These are phyloP conservation scores for Botia kubotai DNA, from an alignment of 2,797 vertebrate species.

Conservation along the genomic window DNA sequence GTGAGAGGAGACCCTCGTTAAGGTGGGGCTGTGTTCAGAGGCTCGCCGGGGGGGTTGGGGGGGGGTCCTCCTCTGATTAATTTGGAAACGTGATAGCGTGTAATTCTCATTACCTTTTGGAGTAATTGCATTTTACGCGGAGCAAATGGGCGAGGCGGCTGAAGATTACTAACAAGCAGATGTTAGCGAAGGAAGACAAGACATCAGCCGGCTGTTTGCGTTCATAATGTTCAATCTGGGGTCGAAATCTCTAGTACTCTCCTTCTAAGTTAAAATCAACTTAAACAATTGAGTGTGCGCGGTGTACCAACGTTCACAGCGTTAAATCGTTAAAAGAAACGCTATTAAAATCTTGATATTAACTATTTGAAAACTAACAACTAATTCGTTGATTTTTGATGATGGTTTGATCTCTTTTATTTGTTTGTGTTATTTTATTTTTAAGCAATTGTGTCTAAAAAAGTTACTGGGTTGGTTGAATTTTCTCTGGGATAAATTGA, in stretches of 20 bases:
- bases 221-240: conserved; percentile 40
- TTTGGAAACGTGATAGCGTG: conserved; percentile 69
- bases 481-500: neutral
- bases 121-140: conserved; percentile 66
- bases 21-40: conserved; percentile 50
- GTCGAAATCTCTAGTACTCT: conserved; percentile 18
- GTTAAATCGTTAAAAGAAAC: neutral
- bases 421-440: neutral
- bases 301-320: neutral
- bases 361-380: neutral
- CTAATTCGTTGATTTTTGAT: neutral
- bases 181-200: conserved; percentile 63
- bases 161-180: conserved; percentile 64
- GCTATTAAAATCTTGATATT: neutral
- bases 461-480: neutral
- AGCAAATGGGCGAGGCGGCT: conserved; percentile 60
- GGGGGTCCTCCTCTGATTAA: conserved; percentile 61
- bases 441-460: neutral
- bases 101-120: conserved; percentile 67
- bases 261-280: neutral
- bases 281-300: neutral
- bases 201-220: conserved; percentile 49
- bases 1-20: conserved; percentile 54
- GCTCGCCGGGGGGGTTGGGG: conserved; percentile 51
- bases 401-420: neutral